Conservation (phyloP, 2,113 vertebrate genomes). For the Stegastes partitus region DNA sequence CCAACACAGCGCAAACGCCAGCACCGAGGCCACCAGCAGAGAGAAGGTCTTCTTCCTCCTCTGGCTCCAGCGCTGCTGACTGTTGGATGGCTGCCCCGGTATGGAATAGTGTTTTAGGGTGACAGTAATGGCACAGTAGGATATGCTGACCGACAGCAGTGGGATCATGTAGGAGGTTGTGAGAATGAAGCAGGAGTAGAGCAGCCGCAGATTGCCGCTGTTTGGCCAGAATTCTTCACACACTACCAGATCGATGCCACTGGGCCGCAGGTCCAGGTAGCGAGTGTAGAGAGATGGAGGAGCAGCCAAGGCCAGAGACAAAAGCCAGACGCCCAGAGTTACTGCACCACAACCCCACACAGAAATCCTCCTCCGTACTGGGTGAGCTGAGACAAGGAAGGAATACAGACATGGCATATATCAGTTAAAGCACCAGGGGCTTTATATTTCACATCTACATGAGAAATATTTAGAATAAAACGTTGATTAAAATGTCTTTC, state of each 20-base stretch:
- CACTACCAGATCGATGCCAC: conserved; percentile 81
- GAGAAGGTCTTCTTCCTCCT: conserved; percentile 84
- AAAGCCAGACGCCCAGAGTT: conserved; percentile 79
- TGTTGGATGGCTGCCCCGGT: conserved; percentile 76
- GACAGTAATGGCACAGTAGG: conserved; percentile 86
- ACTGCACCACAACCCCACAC: conserved; percentile 78
- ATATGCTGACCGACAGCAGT: conserved; percentile 83
- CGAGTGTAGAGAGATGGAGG: conserved; percentile 79
- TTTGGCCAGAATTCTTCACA: conserved; percentile 87
- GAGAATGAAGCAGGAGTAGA: conserved; percentile 86
- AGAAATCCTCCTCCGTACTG: conserved; percentile 82
- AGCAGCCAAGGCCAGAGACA: conserved; percentile 82
- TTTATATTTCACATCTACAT: too few species aligned
- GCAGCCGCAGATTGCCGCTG: conserved; percentile 74
- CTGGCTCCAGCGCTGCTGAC: conserved; percentile 82
- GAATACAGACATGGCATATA: neutral
- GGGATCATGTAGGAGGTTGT: conserved; percentile 86
- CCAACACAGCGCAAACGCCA: conserved; percentile 87
- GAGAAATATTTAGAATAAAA: too few species aligned
- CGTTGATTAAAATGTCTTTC: too few species aligned
- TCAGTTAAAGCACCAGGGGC: neutral
- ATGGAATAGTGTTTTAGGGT: conserved; percentile 79
- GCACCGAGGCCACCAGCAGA: conserved; percentile 84
- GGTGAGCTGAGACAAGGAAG: conserved; percentile 73
- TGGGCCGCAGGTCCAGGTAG: conserved; percentile 83